Conservation (phyloP, 2,888 invertebrate species). For the Stenodera caucasica region DNA sequence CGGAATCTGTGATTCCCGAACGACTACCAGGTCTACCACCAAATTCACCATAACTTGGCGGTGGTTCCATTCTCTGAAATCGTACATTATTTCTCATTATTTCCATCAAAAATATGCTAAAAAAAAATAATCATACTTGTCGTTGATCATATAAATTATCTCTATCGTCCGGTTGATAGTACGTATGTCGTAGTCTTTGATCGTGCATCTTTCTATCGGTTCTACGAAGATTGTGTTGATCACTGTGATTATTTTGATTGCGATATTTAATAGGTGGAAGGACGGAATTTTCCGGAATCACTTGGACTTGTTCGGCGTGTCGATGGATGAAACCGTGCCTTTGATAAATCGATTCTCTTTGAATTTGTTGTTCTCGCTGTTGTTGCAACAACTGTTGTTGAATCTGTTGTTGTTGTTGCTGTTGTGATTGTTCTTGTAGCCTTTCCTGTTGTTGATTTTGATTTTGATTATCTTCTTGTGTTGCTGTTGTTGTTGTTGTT, state of each 20-base stretch:
- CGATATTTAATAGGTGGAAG: conserved; percentile 49
- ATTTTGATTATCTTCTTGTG: conserved; percentile 39
- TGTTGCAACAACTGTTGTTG: conserved; percentile 22
- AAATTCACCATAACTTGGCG: conserved; percentile 52
- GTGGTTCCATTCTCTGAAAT: conserved; percentile 25
- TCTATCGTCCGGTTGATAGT: conserved; percentile 61
- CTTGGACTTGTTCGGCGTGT: conserved; percentile 55
- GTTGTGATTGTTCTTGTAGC: conserved; percentile 20
- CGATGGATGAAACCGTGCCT: conserved; percentile 51
- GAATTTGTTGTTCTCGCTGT: conserved; percentile 19
- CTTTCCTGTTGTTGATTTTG: conserved; percentile 18
- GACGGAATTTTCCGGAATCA: conserved; percentile 52
- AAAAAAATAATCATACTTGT: conserved; percentile 15
- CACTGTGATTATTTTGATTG: conserved; percentile 40
- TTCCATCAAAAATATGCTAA: too few species aligned
- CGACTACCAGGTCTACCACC: conserved; percentile 60
- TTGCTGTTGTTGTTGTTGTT: conserved; percentile 49
- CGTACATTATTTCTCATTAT: too few species aligned
- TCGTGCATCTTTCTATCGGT: conserved; percentile 56
- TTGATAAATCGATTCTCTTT: conserved; percentile 48
- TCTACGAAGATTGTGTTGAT: conserved; percentile 37
- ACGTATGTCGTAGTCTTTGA: conserved; percentile 61
- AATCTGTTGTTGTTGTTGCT: conserved; percentile 22
- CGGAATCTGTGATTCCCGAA: conserved; percentile 59
- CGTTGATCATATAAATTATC: conserved; percentile 57